Base-by-base conservation (phyloP, 1,140 invertebrate species). In the Leptopilina boulardi region DNA sequence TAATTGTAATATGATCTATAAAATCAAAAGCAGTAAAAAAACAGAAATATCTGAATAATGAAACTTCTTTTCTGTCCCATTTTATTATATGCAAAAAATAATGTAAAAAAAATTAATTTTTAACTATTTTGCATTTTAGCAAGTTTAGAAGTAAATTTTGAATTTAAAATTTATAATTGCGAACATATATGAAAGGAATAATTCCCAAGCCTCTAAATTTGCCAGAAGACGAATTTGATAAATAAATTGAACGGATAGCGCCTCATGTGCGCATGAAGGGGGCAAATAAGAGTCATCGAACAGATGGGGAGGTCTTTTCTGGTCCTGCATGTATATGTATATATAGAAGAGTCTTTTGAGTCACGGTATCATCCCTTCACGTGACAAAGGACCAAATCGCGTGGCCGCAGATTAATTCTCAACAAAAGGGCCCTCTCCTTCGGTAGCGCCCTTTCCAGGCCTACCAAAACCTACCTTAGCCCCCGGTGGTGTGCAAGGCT, bases 401-500 rank as follows among this genome's bases (percentile, higher is more conserved):
- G 59, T 66, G 59, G 59, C 59, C 59, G 59, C 59, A 66, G 59
- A 66, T 66, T 66, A 66, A 66, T 66, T 66, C 59, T 66, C 59
- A 66, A 66, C 59, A 66, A 66, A 66, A 66, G 26, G 21, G 23
- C 26, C 59, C 59, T 79, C 54, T 73, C 74, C 77, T 75, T 71
- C 54, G 23, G 23, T 30, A 30, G 59, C 59, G 59, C 59, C 59
- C 59, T 79, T 44, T 73, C 71, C 77, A 74, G 44, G 41, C 76
- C 74, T 77, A 73, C 42, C 70, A 77, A 77, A 73, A 74, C 74
- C 41, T 71, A 38, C 30, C 59, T 51, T 66, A 71, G 34, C 66
- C 73, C 19, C 44, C 47, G 23, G 21, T 74, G 26, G 75, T 19
- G 70, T 73, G 59, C 59, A 11, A 30, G 59, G 21, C 59, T 66